A percentile compares a stretch with the other conserved stretches of the same genome.
Conservation (phyloP, 2,113 vertebrate species). For the Noturus placidus region DNA sequence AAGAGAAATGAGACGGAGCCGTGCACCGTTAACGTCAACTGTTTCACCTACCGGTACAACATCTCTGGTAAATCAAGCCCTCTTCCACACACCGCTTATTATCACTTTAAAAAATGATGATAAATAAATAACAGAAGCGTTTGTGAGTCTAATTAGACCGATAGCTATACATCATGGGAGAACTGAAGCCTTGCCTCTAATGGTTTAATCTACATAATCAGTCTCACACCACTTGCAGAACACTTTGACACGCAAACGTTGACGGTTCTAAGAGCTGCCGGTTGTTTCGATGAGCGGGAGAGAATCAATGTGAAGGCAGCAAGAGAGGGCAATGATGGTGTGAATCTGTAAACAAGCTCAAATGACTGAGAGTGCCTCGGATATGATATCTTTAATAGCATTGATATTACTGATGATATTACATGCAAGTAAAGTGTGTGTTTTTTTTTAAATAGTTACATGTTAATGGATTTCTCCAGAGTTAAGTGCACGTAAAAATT, state of each 20-base stretch:
- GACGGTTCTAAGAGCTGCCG: background rate
- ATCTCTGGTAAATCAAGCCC: slow-evolving; percentile 78
- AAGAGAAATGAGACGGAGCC: slow-evolving; percentile 80
- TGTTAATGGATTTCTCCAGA: slow-evolving; percentile 15
- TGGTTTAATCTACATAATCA: background rate
- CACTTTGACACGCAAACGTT: too few species aligned
- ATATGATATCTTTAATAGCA: background rate
- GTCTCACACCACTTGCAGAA: background rate
- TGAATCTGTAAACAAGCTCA: background rate
- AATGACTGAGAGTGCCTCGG: background rate
- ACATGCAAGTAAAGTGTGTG: background rate
- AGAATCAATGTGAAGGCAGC: background rate
- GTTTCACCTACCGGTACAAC: slow-evolving; percentile 87
- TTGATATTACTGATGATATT: background rate
- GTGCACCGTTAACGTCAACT: slow-evolving; percentile 88
- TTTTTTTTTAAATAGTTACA: background rate
- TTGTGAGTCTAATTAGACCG: background rate
- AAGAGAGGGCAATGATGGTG: background rate
- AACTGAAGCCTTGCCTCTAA: background rate
- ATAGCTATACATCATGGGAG: background rate
- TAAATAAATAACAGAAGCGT: background rate
- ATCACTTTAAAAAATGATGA: background rate
- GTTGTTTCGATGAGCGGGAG: background rate
- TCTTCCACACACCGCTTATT: background rate
- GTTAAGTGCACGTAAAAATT: background rate